phyloP scores from a whole-genome alignment of 2,113 vertebrate genomes.

The Australoheros scitulus region DNA sequence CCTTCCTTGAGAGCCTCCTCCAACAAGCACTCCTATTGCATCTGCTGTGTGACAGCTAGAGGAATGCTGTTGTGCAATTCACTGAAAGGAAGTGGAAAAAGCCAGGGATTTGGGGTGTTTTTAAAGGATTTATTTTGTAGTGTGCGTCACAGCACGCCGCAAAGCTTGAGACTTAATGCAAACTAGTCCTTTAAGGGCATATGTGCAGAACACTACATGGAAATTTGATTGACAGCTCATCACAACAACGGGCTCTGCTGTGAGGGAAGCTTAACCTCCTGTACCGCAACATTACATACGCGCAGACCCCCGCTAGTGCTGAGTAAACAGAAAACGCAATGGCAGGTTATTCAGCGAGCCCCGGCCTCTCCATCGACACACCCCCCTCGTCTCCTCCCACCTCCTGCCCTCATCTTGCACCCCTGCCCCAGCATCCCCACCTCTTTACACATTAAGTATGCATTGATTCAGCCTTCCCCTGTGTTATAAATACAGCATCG shows the following conservation, averaged over 20 bases:
- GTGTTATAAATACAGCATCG: conserved; percentile 87
- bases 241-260: conserved; percentile 67
- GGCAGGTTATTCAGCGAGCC: conserved; percentile 70
- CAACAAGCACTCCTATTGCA: conserved; percentile 41
- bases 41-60: conserved; percentile 29
- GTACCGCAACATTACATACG: conserved; percentile 61
- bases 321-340: conserved; percentile 77
- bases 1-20: conserved; percentile 44
- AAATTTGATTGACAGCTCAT: conserved; percentile 68
- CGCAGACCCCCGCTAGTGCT: conserved; percentile 58
- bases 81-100: background rate
- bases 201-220: conserved; percentile 31
- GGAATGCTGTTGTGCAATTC: background rate
- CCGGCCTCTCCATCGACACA: conserved; percentile 35
- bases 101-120: background rate
- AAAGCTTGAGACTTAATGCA: conserved; percentile 31
- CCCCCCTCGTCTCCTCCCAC: conserved; percentile 39
- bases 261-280: conserved; percentile 46
- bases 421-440: conserved; percentile 66
- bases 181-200: conserved; percentile 32
- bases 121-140: conserved; percentile 1
- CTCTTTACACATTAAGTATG: conserved; percentile 81
- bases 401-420: conserved; percentile 67
- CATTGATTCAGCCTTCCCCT: conserved; percentile 81
- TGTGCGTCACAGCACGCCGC: background rate